Conservation (phyloP, 2,113 vertebrate species). For the Oxyruncus cristatus region DNA sequence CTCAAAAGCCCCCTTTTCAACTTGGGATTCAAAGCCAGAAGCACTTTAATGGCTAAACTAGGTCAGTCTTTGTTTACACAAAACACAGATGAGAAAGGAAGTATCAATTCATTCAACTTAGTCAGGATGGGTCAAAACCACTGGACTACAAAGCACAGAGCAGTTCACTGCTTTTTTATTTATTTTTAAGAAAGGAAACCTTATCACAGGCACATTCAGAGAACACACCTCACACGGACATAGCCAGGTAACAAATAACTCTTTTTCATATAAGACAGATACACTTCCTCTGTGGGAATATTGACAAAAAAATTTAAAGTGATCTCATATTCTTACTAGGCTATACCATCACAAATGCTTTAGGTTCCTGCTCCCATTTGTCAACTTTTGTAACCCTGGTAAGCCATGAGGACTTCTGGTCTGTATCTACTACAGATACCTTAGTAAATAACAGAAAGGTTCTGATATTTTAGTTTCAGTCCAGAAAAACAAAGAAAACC, state of each 20-base stretch:
- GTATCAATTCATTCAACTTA: not conserved
- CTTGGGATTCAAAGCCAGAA: conserved; percentile 33
- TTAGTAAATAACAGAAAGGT: not conserved
- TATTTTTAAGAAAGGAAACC: not conserved
- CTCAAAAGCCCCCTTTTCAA: not conserved
- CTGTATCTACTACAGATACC: not conserved
- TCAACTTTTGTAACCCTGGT: not conserved
- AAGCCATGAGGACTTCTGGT: not conserved
- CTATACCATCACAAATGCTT: not conserved
- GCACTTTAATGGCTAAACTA: conserved; percentile 45
- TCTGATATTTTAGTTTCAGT: not conserved
- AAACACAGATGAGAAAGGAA: conserved; percentile 44
- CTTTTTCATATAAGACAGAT: not conserved
- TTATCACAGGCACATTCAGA: not conserved
- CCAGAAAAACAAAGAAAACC: not conserved
- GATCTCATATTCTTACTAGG: not conserved
- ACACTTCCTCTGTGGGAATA: not conserved
- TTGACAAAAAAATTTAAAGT: not conserved
- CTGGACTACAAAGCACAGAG: not conserved
- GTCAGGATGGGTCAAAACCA: not conserved
- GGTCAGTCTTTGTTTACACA: conserved; percentile 62
- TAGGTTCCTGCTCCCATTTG: not conserved
- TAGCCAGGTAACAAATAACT: not conserved
- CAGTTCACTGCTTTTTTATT: not conserved
- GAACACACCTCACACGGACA: not conserved